Evolutionary conservation across 2,888 invertebrate genomes (phyloP).

Genomic region (Pollenia labialis): DNA sequence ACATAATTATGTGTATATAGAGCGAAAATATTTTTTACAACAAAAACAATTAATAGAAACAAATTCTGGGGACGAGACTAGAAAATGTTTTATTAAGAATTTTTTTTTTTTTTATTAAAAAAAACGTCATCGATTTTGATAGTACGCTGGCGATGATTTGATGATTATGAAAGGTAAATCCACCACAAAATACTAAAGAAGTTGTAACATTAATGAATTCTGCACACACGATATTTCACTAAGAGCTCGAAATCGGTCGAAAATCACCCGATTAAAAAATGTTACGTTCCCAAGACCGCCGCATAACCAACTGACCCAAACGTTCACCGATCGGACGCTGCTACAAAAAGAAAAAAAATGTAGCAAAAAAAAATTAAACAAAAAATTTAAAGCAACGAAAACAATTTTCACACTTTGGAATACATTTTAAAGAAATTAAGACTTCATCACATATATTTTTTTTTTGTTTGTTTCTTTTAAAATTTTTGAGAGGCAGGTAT

Average conservation of each 20-base stretch:
- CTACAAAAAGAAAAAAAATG: constrained; percentile 37
- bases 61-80: constrained; percentile 27
- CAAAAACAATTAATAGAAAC: not conserved
- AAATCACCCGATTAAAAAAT: constrained; percentile 58
- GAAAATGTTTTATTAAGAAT: not conserved
- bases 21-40: constrained; percentile 18
- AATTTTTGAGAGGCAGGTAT: constrained; percentile 55
- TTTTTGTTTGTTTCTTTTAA: constrained; percentile 1
- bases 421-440: constrained; percentile 61
- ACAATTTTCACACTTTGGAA: constrained; percentile 65
- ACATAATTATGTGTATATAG: not conserved
- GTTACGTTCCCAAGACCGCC: constrained; percentile 67
- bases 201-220: not conserved
- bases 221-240: not conserved
- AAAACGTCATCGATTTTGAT: constrained; percentile 44
- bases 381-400: constrained; percentile 34
- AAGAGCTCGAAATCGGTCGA: not conserved
- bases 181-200: not conserved
- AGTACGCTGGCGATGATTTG: not conserved
- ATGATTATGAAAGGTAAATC: constrained; percentile 34
- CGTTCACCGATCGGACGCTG: constrained; percentile 35
- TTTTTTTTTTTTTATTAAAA: not conserved
- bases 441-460: constrained; percentile 51
- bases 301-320: constrained; percentile 67
- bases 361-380: constrained; percentile 44